Conservation (phyloP, 1,140 invertebrate species). For the Leptinotarsa undecemlineata region DNA sequence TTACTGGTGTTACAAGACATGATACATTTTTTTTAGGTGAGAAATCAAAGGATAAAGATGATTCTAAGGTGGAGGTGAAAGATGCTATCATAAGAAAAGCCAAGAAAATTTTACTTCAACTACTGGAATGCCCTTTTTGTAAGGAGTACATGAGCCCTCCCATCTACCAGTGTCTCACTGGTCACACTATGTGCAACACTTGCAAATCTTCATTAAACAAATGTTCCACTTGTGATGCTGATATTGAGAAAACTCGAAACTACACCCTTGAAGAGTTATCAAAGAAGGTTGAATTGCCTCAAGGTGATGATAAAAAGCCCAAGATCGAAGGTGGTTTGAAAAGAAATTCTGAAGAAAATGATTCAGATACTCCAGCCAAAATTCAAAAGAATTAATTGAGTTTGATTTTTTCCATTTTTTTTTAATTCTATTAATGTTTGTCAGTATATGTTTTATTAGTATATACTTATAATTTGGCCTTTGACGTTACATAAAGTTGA, state of each 20-base stretch:
- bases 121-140: slow-evolving; percentile 26
- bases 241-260: slow-evolving; percentile 20
- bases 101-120: slow-evolving; percentile 24
- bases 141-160: slow-evolving; percentile 25
- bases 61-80: slow-evolving; percentile 22
- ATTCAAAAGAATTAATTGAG: not conserved
- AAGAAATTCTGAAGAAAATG: slow-evolving; percentile 15
- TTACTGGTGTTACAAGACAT: no score
- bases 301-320: slow-evolving; percentile 17
- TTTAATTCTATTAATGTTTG: not conserved
- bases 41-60: slow-evolving; percentile 4
- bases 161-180: slow-evolving; percentile 19
- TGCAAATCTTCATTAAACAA: not conserved
- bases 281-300: slow-evolving; percentile 20
- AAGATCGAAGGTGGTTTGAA: slow-evolving; percentile 1
- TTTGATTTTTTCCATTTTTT: not conserved
- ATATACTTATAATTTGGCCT: no score
- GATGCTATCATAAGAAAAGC: slow-evolving; percentile 24
- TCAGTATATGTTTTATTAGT: not conserved
- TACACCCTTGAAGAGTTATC: slow-evolving; percentile 24
- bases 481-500: no score
- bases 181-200: slow-evolving; percentile 17
- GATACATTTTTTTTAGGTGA: slow-evolving; percentile 12
- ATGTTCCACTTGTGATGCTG: slow-evolving; percentile 14
- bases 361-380: not conserved